Evolutionary conservation across 2,113 vertebrate genomes (phyloP), one percentile per base, ranked within the genome.

Genomic region (Peromyscus maniculatus): DNA sequence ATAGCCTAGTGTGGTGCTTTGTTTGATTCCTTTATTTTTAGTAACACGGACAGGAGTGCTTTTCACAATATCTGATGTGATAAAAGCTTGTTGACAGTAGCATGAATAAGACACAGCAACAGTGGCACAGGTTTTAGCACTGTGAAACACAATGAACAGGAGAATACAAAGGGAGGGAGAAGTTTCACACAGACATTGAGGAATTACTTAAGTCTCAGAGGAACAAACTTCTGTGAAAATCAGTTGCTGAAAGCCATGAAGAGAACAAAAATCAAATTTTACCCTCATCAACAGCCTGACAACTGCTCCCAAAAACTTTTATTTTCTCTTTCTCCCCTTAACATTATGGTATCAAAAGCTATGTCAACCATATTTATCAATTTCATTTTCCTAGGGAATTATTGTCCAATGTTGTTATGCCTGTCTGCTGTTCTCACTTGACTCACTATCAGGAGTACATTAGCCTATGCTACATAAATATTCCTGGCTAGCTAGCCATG

Each of bases 41-140:
- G 49, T 11, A 78, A 26, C 33, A 87, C 2, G 74, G 79, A 88
- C 46, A 64, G 69, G 33, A 91, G 33, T 52, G n/a, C 94, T 97
- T 97, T 66, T 87, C 79, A 77, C 49, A 86, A 24, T 71, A 69
- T 80, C 84, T 90, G 75, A 62, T 87, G 79, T 66, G 74, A 92
- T 89, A 77, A 98, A 95, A 72, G 33, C 49, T 88, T 89, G 57
- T 19, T 84, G 79, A 79, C 28, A 89, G 77, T 15, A 62, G 39
- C 67, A 75, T 46, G 77, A 94, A 72, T 36, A 94, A 91, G 52
- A 89, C 55, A 92, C 69, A 95, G 36, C 59, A 74, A 64, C 17
- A 89, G 24, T 22, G 80, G 86, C 87, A 36, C 64, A 71, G 77
- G 52, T 1, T 49, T 77, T 22, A 15, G 9, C 36, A 67, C 7